Conservation (phyloP, 2,113 vertebrate genomes). For the Cavia aperea region DNA sequence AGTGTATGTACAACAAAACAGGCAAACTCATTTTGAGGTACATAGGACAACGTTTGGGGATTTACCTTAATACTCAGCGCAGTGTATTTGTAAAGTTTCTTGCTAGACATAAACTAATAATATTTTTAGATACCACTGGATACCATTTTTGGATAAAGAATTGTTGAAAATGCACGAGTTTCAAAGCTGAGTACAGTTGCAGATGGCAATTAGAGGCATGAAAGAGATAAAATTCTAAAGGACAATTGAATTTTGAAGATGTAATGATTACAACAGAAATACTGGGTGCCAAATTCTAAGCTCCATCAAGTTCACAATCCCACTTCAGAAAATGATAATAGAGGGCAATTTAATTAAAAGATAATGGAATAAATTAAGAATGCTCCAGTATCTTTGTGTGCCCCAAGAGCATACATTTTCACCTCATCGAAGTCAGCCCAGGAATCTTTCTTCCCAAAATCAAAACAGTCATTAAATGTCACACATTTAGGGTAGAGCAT, state of each 20-base stretch:
- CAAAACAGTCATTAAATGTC: constrained; percentile 50
- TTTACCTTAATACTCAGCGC: background rate
- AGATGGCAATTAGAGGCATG: background rate
- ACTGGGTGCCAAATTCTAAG: constrained; percentile 33
- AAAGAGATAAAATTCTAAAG: constrained; percentile 7
- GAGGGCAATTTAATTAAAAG: constrained; percentile 69
- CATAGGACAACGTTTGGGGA: background rate
- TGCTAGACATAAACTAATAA: background rate
- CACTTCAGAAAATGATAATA: constrained; percentile 49
- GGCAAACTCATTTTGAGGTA: background rate
- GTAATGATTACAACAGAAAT: constrained; percentile 19
- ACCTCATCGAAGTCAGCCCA: constrained; percentile 45
- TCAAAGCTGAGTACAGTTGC: background rate
- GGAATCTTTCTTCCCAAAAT: constrained; percentile 49
- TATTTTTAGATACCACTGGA: background rate
- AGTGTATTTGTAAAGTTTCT: background rate
- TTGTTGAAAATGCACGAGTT: background rate
- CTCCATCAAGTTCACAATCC: constrained; percentile 52
- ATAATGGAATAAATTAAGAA: constrained; percentile 68
- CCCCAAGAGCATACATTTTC: constrained; percentile 53
- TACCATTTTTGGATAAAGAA: background rate
- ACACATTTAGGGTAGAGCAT: constrained; percentile 40
- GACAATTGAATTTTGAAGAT: constrained; percentile 39
- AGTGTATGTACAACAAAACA: background rate
- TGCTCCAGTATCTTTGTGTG: constrained; percentile 44